Base-by-base conservation (phyloP, 2,888 invertebrate species). In the Plebejus argus region DNA sequence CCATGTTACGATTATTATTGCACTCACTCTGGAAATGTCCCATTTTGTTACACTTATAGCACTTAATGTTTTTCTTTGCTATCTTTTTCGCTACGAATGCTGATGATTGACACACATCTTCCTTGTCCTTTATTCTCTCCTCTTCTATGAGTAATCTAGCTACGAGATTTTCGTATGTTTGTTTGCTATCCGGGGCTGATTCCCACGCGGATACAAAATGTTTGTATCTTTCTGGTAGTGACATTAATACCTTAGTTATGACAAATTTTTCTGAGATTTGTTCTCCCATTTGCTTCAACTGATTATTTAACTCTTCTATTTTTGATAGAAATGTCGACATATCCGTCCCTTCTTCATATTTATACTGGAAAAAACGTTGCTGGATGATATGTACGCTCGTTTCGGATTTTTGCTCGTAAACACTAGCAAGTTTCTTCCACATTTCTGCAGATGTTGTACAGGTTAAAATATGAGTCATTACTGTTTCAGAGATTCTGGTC, bases 171-270 rank as follows among this genome's bases (percentile, higher is more conserved):
- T 82, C 79, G n/a, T 66, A 77, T 0, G 81, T 84, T 76, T 83
- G 82, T 70, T 81, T 82, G 0, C 81, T 76, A 2, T 83, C 84
- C 1, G 83, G 81, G 0, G 81, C 83, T 0, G 84, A 84, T 76
- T 83, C 83, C 83, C 84, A 85, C 0, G 84, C 87, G 0, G 86
- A 86, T 0, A 86, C 78, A 78, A 88, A 89, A 81, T 88, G 85
- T 75, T 83, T 85, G 58, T 83, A 86, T 5, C 80, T 39, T 0
- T 85, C 85, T n/a, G 86, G 85, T 20, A 86, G 78, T 0, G 83
- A 83, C 82, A 85, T 85, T 49, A 86, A 77, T 0, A 86, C 80
- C 80, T 86, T 86, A 0, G 85, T 86, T 18, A 87, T 83, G 0
- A 83, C 76, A n/a, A 86, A 81, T 33, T 83, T 85, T 2, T 85